Evolutionary conservation across 2,113 vertebrate genomes (phyloP).

Genomic region (Paedocypris sp.): DNA sequence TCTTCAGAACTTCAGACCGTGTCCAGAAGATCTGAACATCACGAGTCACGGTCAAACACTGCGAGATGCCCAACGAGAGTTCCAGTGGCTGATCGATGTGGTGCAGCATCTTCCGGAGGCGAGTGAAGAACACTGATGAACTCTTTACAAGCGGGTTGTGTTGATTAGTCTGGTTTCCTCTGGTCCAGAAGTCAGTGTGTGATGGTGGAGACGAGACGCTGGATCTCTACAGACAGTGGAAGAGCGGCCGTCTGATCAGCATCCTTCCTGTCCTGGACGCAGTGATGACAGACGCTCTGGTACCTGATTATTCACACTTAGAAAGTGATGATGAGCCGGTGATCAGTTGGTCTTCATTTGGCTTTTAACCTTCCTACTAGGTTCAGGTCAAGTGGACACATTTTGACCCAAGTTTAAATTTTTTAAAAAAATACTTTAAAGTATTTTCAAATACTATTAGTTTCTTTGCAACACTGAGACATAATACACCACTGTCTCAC

Average conservation of each 20-base stretch:
- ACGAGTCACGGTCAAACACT: not conserved
- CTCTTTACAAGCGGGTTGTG: not conserved
- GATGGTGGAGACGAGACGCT: not conserved
- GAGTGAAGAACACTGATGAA: not conserved
- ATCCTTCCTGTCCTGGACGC: conserved; percentile 29
- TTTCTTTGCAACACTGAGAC: no score
- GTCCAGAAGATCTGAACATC: not conserved
- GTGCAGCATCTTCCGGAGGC: conserved; percentile 1
- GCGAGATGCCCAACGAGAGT: not conserved
- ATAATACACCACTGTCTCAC: no score
- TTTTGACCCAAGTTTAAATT: no score
- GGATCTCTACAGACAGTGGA: conserved; percentile 18
- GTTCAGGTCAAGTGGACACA: no score
- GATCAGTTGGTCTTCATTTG: no score
- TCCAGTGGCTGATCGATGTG: not conserved
- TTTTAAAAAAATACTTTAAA: no score
- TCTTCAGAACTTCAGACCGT: not conserved
- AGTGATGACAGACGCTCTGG: no score
- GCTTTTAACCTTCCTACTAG: no score
- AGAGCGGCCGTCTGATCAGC: conserved; percentile 16
- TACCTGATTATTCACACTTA: no score
- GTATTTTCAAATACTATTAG: no score
- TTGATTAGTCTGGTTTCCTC: not conserved
- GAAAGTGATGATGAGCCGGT: no score
- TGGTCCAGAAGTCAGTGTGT: not conserved